Conservation (phyloP, 2,113 vertebrate genomes). For the Heloderma charlesbogerti region DNA sequence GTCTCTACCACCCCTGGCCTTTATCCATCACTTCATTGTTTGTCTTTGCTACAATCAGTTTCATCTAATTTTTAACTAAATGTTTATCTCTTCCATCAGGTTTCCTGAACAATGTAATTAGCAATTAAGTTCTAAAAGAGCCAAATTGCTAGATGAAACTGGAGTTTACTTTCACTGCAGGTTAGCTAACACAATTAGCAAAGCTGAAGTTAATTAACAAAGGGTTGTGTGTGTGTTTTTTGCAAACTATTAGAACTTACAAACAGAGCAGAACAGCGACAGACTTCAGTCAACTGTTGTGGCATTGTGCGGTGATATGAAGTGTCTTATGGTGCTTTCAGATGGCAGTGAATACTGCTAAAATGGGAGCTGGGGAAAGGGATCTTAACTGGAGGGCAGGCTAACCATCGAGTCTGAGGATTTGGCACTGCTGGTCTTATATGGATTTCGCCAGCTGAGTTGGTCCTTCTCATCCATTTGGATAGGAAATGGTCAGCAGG, state of each 20-base stretch:
- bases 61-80: not conserved
- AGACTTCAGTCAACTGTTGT: not conserved
- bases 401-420: too few species aligned
- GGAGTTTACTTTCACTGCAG: conserved; percentile 4
- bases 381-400: not conserved
- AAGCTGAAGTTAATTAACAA: conserved; percentile 6
- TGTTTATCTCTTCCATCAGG: not conserved
- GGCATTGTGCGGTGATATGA: not conserved
- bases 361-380: not conserved
- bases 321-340: not conserved
- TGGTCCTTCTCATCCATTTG: not conserved
- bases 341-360: not conserved
- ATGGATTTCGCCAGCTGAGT: not conserved
- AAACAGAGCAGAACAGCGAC: not conserved
- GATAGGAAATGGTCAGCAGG: not conserved
- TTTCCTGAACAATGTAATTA: conserved; percentile 6
- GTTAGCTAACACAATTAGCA: not conserved
- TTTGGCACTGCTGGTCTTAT: not conserved
- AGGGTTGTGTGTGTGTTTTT: not conserved
- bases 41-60: not conserved
- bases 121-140: conserved; percentile 11
- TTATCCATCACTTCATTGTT: not conserved
- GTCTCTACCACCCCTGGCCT: not conserved
- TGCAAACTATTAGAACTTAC: not conserved
- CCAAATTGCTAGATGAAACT: not conserved